Conservation (phyloP, 1,140 invertebrate genomes). For the Nasonia longicornis region DNA sequence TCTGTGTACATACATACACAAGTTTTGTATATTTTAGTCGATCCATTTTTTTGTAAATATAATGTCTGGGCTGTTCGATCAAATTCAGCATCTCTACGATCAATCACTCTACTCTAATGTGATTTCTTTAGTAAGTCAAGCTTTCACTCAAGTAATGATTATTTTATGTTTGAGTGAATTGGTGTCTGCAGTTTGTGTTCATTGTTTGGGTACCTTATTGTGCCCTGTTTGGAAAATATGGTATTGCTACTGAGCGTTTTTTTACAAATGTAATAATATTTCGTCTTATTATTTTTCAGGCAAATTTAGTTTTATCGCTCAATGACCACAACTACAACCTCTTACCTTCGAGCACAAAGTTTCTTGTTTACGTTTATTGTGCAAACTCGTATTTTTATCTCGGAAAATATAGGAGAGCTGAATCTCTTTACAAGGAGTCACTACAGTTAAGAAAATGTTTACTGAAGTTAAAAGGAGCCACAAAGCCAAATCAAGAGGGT, state of each 20-base stretch:
- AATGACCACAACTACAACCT: conserved; percentile 76
- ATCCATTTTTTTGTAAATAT: conserved; percentile 45
- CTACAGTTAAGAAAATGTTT: conserved; percentile 78
- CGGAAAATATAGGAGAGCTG: conserved; percentile 77
- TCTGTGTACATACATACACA: conserved; percentile 8
- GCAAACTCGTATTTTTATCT: conserved; percentile 77
- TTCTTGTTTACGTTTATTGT: conserved; percentile 76
- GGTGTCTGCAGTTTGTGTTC: conserved; percentile 15
- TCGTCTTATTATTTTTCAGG: conserved; percentile 63
- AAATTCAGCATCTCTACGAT: conserved; percentile 72
- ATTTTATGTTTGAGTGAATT: no score
- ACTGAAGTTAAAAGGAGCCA: conserved; percentile 72
- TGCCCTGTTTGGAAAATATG: conserved; percentile 26
- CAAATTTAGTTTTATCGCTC: conserved; percentile 74
- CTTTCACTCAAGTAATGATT: background rate
- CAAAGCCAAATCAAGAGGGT: conserved; percentile 66
- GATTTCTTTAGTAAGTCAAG: conserved; percentile 68
- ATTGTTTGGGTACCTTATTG: conserved; percentile 4
- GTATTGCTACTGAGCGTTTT: background rate
- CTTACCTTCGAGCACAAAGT: conserved; percentile 71
- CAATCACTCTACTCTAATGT: conserved; percentile 73
- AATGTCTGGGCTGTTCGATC: conserved; percentile 71
- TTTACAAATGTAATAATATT: conserved; percentile 9
- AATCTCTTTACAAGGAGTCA: conserved; percentile 77
- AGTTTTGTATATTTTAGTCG: conserved; percentile 34